Conservation (phyloP, 2,113 vertebrate genomes). For the Lampris incognitus region DNA sequence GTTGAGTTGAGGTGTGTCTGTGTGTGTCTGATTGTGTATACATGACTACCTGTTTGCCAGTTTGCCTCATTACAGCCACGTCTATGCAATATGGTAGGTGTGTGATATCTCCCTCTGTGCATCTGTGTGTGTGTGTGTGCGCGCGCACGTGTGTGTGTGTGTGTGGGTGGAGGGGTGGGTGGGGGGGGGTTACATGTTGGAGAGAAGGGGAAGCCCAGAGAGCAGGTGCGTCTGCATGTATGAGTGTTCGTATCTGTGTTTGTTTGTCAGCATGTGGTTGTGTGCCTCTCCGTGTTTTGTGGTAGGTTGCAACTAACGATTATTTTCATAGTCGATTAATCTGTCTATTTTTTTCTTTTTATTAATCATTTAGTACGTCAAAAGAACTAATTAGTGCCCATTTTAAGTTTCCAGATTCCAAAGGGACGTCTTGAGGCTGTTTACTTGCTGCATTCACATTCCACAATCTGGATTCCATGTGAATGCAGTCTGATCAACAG, state of each 20-base stretch:
- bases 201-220: constrained; percentile 33
- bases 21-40: constrained; percentile 20
- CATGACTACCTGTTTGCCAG: constrained; percentile 27
- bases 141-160: background rate
- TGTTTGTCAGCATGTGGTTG: background rate
- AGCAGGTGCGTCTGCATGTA: constrained; percentile 57
- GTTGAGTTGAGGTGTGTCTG: background rate
- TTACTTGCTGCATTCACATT: too few species aligned
- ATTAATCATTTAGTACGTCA: too few species aligned
- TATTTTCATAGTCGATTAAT: too few species aligned
- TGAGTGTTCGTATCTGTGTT: constrained; percentile 30
- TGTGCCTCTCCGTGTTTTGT: background rate
- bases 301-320: background rate
- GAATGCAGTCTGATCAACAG: too few species aligned
- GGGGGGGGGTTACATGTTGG: constrained; percentile 3
- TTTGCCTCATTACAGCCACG: constrained; percentile 1
- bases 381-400: too few species aligned
- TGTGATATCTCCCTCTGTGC: constrained; percentile 29
- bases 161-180: too few species aligned
- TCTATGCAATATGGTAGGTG: constrained; percentile 55
- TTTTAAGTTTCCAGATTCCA: too few species aligned
- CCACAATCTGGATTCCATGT: too few species aligned
- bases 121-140: constrained; percentile 10
- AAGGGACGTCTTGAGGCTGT: too few species aligned
- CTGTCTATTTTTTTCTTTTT: too few species aligned